Evolutionary conservation across 2,113 vertebrate species (phyloP).

Genomic region (Manacus vitellinus): DNA sequence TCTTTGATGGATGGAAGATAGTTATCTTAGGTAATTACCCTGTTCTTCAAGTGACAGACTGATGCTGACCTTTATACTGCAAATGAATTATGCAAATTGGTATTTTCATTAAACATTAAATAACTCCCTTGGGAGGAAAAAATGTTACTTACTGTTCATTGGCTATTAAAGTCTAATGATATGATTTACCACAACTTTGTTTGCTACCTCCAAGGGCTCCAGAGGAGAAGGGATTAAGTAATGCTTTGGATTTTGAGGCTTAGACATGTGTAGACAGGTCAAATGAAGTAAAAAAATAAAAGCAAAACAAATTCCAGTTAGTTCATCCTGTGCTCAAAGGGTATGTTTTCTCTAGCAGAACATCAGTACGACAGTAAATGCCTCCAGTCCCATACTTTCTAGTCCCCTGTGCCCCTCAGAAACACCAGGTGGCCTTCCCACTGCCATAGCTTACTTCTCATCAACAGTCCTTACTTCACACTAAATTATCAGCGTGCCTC

Average conservation of each 20-base stretch:
- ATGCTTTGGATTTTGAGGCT: conserved; percentile 23
- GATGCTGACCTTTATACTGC: conserved; percentile 53
- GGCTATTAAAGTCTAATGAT: conserved; percentile 41
- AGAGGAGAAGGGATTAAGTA: conserved; percentile 35
- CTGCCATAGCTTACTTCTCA: background rate
- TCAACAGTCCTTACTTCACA: background rate
- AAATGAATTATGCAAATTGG: conserved; percentile 62
- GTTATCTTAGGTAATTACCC: conserved; percentile 54
- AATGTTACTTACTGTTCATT: conserved; percentile 28
- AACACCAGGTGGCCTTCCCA: background rate
- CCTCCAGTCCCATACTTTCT: background rate
- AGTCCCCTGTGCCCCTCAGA: background rate
- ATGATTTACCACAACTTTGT: conserved; percentile 48
- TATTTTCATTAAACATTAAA: conserved; percentile 71
- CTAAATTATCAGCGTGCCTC: background rate
- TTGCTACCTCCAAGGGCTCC: conserved; percentile 19
- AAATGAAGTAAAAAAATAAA: background rate
- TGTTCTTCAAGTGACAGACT: conserved; percentile 38
- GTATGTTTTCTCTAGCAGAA: background rate
- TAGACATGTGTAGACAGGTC: background rate
- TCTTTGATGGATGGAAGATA: conserved; percentile 30
- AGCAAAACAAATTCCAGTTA: background rate
- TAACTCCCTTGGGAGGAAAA: conserved; percentile 50
- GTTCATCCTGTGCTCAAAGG: background rate
- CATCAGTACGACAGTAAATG: background rate